These are phyloP conservation scores for Trichomycterus rosablanca DNA, from an alignment of 2,113 vertebrate species.

Conservation along the genomic window DNA sequence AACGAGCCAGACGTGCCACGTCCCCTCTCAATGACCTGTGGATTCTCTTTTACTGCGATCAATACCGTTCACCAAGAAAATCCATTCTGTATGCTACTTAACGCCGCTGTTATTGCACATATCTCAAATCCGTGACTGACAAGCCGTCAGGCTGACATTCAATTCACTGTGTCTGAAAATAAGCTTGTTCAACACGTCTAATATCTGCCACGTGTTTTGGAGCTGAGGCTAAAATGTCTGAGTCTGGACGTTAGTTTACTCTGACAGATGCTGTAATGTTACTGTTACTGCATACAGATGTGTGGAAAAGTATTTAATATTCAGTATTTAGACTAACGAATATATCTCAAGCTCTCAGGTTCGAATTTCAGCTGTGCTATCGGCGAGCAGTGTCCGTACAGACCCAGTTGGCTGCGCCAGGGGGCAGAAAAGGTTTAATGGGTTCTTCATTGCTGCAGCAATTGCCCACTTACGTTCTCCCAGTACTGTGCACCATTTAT, in stretches of 20 bases:
- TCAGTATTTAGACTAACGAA: too few species aligned
- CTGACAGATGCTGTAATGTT: neutral
- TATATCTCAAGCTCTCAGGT: too few species aligned
- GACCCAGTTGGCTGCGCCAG: too few species aligned
- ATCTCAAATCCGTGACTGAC: slow-evolving; percentile 17
- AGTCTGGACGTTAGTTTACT: slow-evolving; percentile 15
- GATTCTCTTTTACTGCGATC: slow-evolving; percentile 10
- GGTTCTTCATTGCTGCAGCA: too few species aligned
- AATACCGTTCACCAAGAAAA: slow-evolving; percentile 14
- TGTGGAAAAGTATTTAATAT: too few species aligned
- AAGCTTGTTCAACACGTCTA: neutral
- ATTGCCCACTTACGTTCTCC: too few species aligned
- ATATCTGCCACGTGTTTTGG: neutral
- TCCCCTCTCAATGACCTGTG: slow-evolving; percentile 15
- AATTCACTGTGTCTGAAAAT: neutral
- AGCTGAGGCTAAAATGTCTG: neutral
- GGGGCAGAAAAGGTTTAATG: too few species aligned
- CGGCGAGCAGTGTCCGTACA: too few species aligned
- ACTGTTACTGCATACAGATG: neutral
- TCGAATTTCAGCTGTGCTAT: too few species aligned
- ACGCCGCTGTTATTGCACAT: slow-evolving; percentile 4
- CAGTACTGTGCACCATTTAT: too few species aligned
- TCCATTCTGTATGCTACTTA: slow-evolving; percentile 26
- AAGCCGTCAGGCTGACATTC: slow-evolving; percentile 18
- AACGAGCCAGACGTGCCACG: neutral